phyloP scores from a whole-genome alignment of 2,888 invertebrate species.

The Apodemia mormo region DNA sequence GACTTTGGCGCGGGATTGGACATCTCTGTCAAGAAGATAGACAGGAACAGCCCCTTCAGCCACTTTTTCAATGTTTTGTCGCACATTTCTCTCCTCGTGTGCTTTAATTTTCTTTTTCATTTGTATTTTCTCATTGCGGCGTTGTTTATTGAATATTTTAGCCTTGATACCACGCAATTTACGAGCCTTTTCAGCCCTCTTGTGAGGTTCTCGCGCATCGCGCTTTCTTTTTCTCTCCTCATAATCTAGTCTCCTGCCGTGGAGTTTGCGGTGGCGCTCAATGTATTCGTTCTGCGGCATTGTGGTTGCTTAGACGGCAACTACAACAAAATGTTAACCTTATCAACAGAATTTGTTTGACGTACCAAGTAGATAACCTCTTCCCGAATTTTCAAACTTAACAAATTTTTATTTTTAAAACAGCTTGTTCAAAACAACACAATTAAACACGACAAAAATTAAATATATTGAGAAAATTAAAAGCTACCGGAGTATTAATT shows the following conservation, averaged over 20 bases:
- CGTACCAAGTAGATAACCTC: conserved; percentile 27
- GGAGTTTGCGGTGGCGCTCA: conserved; percentile 97
- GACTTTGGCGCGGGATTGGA: conserved; percentile 96
- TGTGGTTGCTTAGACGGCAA: conserved; percentile 79
- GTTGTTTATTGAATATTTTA: conserved; percentile 97
- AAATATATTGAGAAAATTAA: not conserved
- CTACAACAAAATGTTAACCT: conserved; percentile 75
- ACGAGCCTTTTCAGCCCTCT: conserved; percentile 93
- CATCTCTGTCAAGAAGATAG: conserved; percentile 98
- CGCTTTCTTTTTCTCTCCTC: conserved; percentile 97
- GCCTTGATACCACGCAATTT: conserved; percentile 97
- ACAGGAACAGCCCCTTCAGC: conserved; percentile 96
- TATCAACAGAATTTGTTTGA: conserved; percentile 39
- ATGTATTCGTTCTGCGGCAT: conserved; percentile 99
- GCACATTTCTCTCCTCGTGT: conserved; percentile 96
- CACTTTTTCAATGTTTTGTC: conserved; percentile 91
- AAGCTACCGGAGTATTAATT: not conserved
- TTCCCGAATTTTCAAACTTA: conserved; percentile 14
- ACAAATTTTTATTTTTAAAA: not conserved
- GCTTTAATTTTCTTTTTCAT: conserved; percentile 99
- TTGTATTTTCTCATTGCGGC: conserved; percentile 98
- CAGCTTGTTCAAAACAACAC: not conserved
- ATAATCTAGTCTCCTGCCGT: conserved; percentile 98
- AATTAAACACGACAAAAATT: too few species aligned
- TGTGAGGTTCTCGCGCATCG: conserved; percentile 96